These are phyloP conservation scores for Malurus cyaneus DNA, from an alignment of 2,113 vertebrate genomes.

Conservation along the genomic window DNA sequence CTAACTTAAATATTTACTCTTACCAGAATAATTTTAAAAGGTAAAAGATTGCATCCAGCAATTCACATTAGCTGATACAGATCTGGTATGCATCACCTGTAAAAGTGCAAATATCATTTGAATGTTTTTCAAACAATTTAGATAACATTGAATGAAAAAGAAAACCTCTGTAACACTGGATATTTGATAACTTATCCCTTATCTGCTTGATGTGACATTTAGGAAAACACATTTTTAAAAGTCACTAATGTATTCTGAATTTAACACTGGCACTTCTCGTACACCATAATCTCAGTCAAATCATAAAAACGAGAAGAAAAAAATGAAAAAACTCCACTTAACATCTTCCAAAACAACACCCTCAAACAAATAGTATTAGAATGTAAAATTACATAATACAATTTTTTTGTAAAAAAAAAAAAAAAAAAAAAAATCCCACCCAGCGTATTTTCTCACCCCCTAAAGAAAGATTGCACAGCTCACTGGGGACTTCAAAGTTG, in stretches of 20 bases:
- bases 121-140: slow-evolving; percentile 6
- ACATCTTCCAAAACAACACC: neutral
- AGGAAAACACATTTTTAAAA: neutral
- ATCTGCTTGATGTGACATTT: neutral
- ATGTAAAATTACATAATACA: neutral
- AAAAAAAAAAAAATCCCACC: neutral
- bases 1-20: slow-evolving; percentile 15
- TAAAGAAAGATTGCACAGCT: neutral
- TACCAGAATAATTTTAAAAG: neutral
- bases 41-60: neutral
- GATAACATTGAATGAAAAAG: neutral
- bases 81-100: neutral
- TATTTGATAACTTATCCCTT: slow-evolving; percentile 3
- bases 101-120: neutral
- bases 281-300: neutral
- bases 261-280: neutral
- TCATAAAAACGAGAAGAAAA: neutral
- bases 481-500: neutral
- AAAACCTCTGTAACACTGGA: neutral
- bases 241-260: neutral
- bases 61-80: neutral
- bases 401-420: neutral
- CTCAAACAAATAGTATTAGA: neutral
- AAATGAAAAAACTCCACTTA: accelerated
- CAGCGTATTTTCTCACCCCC: neutral